phyloP scores from a whole-genome alignment of 2,888 invertebrate genomes.

The Leucophenga montana region DNA sequence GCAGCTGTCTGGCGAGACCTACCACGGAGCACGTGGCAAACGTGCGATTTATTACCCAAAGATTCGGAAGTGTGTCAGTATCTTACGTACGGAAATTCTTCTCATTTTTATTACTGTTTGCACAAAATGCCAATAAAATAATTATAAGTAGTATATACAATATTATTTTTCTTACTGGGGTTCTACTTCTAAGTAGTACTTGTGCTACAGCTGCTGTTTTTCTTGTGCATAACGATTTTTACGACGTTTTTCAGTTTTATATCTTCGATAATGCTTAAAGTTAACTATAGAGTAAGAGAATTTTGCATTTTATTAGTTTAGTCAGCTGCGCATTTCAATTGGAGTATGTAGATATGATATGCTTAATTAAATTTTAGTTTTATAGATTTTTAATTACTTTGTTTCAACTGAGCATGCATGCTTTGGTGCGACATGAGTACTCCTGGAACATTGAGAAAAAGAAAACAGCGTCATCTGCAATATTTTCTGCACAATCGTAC shows the following conservation, averaged over 20 bases:
- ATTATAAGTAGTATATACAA: too few relatives aligned
- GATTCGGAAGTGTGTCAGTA: not conserved
- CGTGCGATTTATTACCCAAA: slow-evolving; percentile 2
- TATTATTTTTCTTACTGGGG: too few relatives aligned
- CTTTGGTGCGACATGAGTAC: too few relatives aligned
- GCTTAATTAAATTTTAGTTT: too few relatives aligned
- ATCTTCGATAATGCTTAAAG: not conserved
- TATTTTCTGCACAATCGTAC: too few relatives aligned
- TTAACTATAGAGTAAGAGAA: not conserved
- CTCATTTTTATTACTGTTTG: slow-evolving; percentile 3
- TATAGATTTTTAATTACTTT: too few relatives aligned
- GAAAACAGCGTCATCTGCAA: too few relatives aligned
- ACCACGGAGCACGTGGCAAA: slow-evolving; percentile 13
- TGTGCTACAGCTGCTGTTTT: not conserved
- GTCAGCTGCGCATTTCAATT: not conserved
- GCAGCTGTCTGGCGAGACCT: slow-evolving; percentile 5
- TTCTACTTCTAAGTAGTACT: too few relatives aligned
- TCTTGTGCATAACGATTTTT: slow-evolving; percentile 14
- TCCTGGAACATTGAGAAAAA: too few relatives aligned
- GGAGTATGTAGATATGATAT: too few relatives aligned
- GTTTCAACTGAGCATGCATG: too few relatives aligned
- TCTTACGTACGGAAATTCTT: not conserved
- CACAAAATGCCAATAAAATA: slow-evolving; percentile 15
- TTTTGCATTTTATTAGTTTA: slow-evolving; percentile 9
- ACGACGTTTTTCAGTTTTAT: slow-evolving; percentile 11